Evolutionary conservation across 2,113 vertebrate genomes (phyloP), one percentile per base, ranked within the genome.

Genomic region (Morone saxatilis): DNA sequence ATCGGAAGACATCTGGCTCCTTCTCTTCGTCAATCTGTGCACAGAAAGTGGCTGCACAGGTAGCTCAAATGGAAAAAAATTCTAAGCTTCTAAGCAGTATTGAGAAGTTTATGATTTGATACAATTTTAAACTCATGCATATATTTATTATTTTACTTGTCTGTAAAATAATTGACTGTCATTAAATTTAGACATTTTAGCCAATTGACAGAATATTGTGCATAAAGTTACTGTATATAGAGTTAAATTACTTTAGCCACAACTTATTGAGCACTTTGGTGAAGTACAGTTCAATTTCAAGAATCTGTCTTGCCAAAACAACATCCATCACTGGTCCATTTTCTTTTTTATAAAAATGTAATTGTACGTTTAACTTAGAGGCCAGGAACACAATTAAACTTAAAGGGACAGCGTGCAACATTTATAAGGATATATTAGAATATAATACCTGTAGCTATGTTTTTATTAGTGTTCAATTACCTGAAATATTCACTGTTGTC

Each of bases 1-100:
- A 68, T 79, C 59, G 72, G 41, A 61, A 59, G 84, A 81, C 86
- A 87, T 83, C 76, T 85, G 88, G 78, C 74, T 88, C 25, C 53
- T 70, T 70, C 19, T 74, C 78, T 48, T 74, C 9, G 22, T 71
- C 85, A 86, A 60, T 75, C 78, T 51, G 83, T 36, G 47, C 54
- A 65, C 11, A 68, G 45, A 77, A 71, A 2, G 51, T 13, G 43
- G 3, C 36, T 50, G 7, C 36, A 41, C 45, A 51, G 5, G 2
- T 31, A 60, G 10, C 70, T 72, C 40, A 11, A 57, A 13, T 4
- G 31, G 31, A 63, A 62, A 66, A 50, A 6, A 77, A n/a, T 0
- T 25, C 13, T 41, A 47, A 11, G 25, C 53, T 13, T 12, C 31
- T 8, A 17, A 67, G 11, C 59, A 72, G 11, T 16, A 76, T 1